These are phyloP conservation scores for Melolontha melolontha DNA, from an alignment of 2,888 invertebrate species.

Conservation along the genomic window DNA sequence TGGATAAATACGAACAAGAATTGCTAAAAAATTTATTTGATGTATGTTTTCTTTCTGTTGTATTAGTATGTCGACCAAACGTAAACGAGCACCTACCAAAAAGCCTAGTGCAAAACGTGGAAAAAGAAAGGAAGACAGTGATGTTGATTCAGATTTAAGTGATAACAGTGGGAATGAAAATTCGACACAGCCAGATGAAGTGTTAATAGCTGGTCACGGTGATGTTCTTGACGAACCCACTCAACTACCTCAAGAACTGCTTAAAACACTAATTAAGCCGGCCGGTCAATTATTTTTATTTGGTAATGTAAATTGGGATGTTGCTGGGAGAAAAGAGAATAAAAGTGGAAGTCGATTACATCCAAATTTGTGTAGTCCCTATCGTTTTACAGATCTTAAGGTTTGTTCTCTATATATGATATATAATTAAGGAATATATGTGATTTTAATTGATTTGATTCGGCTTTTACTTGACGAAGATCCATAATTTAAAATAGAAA, in stretches of 20 bases:
- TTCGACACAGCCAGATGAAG: constrained; percentile 67
- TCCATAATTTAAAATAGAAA: no score
- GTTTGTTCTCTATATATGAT: constrained; percentile 65
- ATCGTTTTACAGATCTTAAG: constrained; percentile 78
- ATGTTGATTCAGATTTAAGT: constrained; percentile 64
- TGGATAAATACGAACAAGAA: constrained; percentile 1
- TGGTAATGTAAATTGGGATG: constrained; percentile 92
- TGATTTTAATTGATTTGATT: no score
- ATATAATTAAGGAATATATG: not conserved
- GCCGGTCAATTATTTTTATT: constrained; percentile 83
- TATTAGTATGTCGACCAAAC: constrained; percentile 58
- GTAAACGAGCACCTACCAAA: constrained; percentile 62
- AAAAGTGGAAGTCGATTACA: constrained; percentile 74
- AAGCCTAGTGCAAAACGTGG: constrained; percentile 58
- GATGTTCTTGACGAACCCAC: constrained; percentile 70
- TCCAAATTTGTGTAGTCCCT: constrained; percentile 85
- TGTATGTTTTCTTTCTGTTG: constrained; percentile 19
- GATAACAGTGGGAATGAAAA: constrained; percentile 62
- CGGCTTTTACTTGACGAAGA: no score
- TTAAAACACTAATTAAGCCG: constrained; percentile 74
- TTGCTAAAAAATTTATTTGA: constrained; percentile 1
- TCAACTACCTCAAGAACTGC: constrained; percentile 76
- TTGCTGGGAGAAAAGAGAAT: constrained; percentile 80
- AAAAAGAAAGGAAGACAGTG: constrained; percentile 63
- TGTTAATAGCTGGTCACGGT: constrained; percentile 68